Evolutionary conservation across 2,888 invertebrate genomes (phyloP).

Genomic region (Lagria hirta): DNA sequence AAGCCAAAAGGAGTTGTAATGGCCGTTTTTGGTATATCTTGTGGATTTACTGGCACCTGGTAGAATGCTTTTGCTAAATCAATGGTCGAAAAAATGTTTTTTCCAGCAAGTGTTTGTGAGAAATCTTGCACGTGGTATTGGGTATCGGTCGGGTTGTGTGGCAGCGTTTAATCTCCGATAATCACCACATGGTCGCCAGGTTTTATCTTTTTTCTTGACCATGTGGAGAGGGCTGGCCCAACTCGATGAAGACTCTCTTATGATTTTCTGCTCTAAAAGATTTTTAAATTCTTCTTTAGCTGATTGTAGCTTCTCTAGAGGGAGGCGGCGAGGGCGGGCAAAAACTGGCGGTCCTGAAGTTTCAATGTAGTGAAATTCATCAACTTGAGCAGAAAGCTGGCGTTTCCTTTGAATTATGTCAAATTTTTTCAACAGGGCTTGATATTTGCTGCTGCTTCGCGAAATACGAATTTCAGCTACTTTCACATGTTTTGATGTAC

Average conservation of each 20-base stretch:
- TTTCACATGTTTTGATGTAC: no score
- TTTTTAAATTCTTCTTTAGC: constrained; percentile 10
- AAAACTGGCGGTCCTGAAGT: constrained; percentile 34
- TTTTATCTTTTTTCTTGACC: constrained; percentile 39
- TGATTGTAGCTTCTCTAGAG: constrained; percentile 34
- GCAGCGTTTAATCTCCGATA: constrained; percentile 44
- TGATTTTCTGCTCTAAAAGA: constrained; percentile 34
- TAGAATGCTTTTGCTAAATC: constrained; percentile 46
- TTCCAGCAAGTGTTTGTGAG: constrained; percentile 33
- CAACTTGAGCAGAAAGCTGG: constrained; percentile 43
- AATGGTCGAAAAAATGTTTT: constrained; percentile 36
- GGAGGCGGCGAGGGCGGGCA: constrained; percentile 40
- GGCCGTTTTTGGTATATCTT: constrained; percentile 37
- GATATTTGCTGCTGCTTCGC: no score
- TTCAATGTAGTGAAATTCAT: constrained; percentile 35
- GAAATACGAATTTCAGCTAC: no score
- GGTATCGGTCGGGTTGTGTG: constrained; percentile 55
- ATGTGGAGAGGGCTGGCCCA: constrained; percentile 45
- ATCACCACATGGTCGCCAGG: constrained; percentile 48
- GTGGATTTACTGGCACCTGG: constrained; percentile 42
- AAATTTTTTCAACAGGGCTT: no score
- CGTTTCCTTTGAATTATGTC: no score
- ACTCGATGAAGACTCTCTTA: constrained; percentile 31
- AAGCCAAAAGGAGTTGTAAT: constrained; percentile 22
- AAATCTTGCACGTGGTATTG: constrained; percentile 44